phyloP scores from a whole-genome alignment of 2,113 vertebrate species.

The Delphinus delphis region DNA sequence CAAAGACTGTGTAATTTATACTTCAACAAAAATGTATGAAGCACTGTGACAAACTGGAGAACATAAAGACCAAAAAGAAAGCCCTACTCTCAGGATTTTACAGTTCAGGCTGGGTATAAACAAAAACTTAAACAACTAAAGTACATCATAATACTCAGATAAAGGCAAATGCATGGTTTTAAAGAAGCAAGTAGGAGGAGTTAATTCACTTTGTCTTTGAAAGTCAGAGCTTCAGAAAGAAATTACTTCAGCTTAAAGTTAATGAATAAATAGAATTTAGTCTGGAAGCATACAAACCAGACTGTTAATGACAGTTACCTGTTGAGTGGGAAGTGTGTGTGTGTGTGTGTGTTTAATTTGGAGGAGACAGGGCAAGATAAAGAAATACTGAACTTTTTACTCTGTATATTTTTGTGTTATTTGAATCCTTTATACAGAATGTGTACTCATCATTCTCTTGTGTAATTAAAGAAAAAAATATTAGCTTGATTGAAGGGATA shows the following conservation, averaged over 20 bases:
- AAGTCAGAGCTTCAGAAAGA: not conserved
- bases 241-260: not conserved
- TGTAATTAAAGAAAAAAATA: not conserved
- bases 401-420: not conserved
- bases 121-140: not conserved
- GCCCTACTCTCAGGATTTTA: not conserved
- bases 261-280: not conserved
- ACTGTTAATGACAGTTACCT: not conserved
- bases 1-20: not conserved
- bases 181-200: not conserved
- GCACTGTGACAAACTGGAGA: not conserved
- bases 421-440: not conserved
- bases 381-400: not conserved
- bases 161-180: not conserved
- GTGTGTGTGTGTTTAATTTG: not conserved
- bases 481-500: not conserved
- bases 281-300: not conserved
- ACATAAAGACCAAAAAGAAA: slow-evolving; percentile 21
- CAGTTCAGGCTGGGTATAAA: not conserved
- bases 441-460: not conserved
- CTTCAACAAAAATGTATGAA: not conserved
- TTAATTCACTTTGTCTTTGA: not conserved
- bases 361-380: not conserved
- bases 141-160: not conserved
- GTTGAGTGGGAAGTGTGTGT: not conserved